These are phyloP conservation scores for Astreopora myriophthalma DNA, from an alignment of 64 coral and sea anemone species.

Conservation along the genomic window DNA sequence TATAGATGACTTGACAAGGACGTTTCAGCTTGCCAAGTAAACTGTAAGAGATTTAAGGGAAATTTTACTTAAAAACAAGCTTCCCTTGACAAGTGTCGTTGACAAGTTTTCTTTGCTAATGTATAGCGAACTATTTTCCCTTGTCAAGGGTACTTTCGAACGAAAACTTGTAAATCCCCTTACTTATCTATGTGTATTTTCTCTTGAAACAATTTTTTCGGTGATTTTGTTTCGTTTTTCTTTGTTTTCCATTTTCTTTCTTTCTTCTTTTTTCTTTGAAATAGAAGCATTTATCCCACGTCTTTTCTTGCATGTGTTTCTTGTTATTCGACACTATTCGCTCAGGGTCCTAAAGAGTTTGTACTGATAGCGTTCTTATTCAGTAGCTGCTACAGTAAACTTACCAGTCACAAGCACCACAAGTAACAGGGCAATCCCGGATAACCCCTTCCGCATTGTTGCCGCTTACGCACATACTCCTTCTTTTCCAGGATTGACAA, in stretches of 20 bases:
- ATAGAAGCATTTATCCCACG: neutral
- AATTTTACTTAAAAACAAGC: neutral
- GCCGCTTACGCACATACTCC: too few species aligned
- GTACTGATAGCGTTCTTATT: neutral
- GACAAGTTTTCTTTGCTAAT: neutral
- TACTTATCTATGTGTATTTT: neutral
- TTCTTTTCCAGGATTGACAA: too few species aligned
- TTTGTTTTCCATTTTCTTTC: neutral
- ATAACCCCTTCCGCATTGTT: neutral
- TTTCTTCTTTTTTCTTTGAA: neutral
- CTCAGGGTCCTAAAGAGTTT: neutral
- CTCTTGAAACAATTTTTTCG: neutral
- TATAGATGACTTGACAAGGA: neutral
- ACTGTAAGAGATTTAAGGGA: neutral
- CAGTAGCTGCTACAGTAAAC: neutral
- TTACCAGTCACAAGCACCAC: neutral
- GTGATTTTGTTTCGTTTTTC: neutral
- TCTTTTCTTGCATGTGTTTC: neutral
- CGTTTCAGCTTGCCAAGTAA: neutral
- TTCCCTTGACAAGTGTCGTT: neutral
- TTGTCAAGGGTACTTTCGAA: neutral
- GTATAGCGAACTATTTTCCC: neutral
- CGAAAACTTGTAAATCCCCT: neutral
- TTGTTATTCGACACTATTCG: neutral
- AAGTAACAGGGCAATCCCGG: neutral